Evolutionary conservation across 1,140 invertebrate species (phyloP), one percentile per base, ranked within the genome.

Genomic region (Liolophura sinensis): DNA sequence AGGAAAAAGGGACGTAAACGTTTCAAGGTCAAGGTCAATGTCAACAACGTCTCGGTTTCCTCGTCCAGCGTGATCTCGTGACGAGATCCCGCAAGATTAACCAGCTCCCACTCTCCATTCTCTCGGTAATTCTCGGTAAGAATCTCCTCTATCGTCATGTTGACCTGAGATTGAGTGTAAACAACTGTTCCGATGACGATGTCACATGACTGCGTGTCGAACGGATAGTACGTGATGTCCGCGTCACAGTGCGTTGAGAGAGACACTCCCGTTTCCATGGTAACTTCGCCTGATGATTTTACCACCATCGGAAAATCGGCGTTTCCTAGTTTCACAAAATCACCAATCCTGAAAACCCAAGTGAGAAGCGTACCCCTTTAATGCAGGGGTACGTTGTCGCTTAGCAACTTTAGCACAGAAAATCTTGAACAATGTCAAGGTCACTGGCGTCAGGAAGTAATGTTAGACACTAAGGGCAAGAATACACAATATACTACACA

Each of bases 1-100:
- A 70, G 20, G 16, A 16, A 16, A 46, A 15, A 4, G 79, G 31
- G 25, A 67, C 27, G 57, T 46, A 14, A 73, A 16, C n/a, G 51
- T 24, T 7, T n/a, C 51, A 20, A 54, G 24, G n/a, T n/a, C 51
- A 24, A 3, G 3, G 51, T 54, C 24, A 60, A 25, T 0, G 20
- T 54, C 47, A 60, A 25, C 22, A 64, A 59, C 18, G 14, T 57
- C 25, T 60, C 9, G 24, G 46, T 15, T 48, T 64, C 47, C 12
- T n/a, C 58, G 40, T 48, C 25, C 27, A 20, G 27, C 16, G 27
- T 47, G 20, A 31, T 1, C 27, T 31, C 16, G 16, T 62, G 25
- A 31, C 22, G 22, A 61, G 27, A 27, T 15, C 15, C 48, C 24
- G 6, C 25, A 18, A 54, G 46, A 24, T 66, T 25, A 15, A 48